Percentiles rank a stretch among this genome's conserved stretches.
phyloP scores from a whole-genome alignment of 2,113 vertebrate species.

The Taxidea taxus region DNA sequence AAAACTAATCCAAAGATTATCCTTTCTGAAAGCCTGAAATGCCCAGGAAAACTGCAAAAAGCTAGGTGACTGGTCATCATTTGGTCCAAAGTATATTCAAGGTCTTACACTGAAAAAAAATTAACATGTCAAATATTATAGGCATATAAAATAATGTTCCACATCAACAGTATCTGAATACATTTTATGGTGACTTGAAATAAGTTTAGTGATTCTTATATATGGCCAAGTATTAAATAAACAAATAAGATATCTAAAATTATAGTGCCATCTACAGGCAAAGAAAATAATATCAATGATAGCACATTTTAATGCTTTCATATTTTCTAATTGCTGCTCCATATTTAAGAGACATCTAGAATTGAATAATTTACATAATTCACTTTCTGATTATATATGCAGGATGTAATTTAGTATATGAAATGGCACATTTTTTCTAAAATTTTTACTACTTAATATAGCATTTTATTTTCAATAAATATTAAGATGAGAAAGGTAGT shows the following conservation, averaged over 20 bases:
- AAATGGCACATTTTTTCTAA: background rate
- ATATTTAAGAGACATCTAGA: background rate
- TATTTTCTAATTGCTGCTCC: slow-evolving; percentile 3
- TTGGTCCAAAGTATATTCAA: background rate
- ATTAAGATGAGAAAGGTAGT: background rate
- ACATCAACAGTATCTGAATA: background rate
- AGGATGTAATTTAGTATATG: background rate
- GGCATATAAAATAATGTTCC: background rate
- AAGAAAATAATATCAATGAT: slow-evolving; percentile 1
- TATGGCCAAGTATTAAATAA: background rate
- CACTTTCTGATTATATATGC: background rate
- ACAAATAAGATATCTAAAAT: slow-evolving; percentile 62
- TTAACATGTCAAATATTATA: background rate
- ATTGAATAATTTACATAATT: background rate
- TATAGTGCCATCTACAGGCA: slow-evolving; percentile 80
- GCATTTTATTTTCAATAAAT: background rate
- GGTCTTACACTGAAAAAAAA: background rate
- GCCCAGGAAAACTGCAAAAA: background rate
- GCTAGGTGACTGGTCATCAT: background rate
- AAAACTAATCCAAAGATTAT: background rate
- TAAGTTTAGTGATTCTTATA: background rate
- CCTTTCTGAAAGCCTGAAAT: slow-evolving; percentile 17
- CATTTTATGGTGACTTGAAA: background rate
- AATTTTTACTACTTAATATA: background rate
- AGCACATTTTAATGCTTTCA: background rate